phyloP scores from a whole-genome alignment of 2,888 invertebrate species.

The Augochlorella aurata region DNA sequence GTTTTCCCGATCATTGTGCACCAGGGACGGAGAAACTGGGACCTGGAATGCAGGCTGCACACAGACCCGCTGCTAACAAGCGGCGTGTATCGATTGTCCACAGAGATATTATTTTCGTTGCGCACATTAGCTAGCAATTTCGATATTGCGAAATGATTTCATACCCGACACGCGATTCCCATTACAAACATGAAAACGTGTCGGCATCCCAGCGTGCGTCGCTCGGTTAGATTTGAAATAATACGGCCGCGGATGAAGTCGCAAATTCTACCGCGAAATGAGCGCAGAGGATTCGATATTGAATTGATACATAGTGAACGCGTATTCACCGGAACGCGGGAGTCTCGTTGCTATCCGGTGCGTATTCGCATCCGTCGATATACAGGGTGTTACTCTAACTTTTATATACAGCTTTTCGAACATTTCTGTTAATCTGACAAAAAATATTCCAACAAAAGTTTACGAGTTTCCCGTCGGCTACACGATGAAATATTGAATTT shows the following conservation, averaged over 20 bases:
- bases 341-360: not conserved
- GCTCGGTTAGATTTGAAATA: not conserved
- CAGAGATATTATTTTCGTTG: conserved; percentile 20
- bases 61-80: not conserved
- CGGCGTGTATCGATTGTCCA: not conserved
- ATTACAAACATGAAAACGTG: conserved; percentile 11
- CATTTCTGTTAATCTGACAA: no score
- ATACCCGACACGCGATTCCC: conserved; percentile 12
- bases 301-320: not conserved
- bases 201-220: not conserved
- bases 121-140: conserved; percentile 16
- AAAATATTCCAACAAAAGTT: no score
- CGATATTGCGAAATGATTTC: conserved; percentile 26
- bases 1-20: no score
- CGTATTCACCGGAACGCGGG: not conserved
- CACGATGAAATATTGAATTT: no score
- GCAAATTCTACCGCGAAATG: not conserved
- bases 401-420: no score
- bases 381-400: no score
- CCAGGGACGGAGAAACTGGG: no score
- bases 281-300: not conserved
- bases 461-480: no score
- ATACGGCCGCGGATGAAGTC: not conserved
- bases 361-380: not conserved
- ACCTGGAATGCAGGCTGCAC: no score